Evolutionary conservation across 2,113 vertebrate species (phyloP), one percentile per base, ranked within the genome.

Genomic region (Melanerpes aurifrons): DNA sequence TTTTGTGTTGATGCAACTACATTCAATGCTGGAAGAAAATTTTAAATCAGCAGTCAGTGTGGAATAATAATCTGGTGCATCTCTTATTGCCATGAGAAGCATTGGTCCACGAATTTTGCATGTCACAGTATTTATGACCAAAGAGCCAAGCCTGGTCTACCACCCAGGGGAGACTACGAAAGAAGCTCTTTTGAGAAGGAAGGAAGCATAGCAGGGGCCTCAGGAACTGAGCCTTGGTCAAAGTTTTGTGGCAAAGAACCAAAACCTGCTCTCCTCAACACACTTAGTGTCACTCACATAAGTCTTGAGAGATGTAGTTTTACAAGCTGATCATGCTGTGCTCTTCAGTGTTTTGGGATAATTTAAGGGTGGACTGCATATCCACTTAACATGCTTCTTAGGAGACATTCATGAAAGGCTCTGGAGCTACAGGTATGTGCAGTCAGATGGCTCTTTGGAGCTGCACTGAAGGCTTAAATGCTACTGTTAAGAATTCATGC

Each of bases 271-370:
- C 7, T 68, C 19, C 31, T 32, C 54, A 5, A 43, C 40, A 40
- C 1, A 0, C 47, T 69, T 61, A 4, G 25, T 5, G 57, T 5
- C 3, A 3, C 16, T 78, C 2, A 1, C 1, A 1, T 48, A 15
- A n/a, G 8, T 59, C 24, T 66, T 57, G 6, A 13, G 1, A 35
- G 18, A 3, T 54, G 4, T 58, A n/a, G 15, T 47, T 77, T 86
- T 16, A 18, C 13, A 18, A n/a, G 12, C 5, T 66, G 45, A 14
- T 76, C 53, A 22, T 61, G 15, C 1, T 5, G 13, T 47, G 26
- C 1, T 22, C 31, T 54, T 53, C 1, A 25, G 13, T 74, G 11
- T 50, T 74, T 45, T 17, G 8, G 25, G 15, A 1, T 67, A 26
- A 12, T 4, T 3, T 56, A 19, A 56, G 26, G 14, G 18, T 80